phyloP scores from a whole-genome alignment of 2,888 invertebrate genomes.

The Bunonema sp. region DNA sequence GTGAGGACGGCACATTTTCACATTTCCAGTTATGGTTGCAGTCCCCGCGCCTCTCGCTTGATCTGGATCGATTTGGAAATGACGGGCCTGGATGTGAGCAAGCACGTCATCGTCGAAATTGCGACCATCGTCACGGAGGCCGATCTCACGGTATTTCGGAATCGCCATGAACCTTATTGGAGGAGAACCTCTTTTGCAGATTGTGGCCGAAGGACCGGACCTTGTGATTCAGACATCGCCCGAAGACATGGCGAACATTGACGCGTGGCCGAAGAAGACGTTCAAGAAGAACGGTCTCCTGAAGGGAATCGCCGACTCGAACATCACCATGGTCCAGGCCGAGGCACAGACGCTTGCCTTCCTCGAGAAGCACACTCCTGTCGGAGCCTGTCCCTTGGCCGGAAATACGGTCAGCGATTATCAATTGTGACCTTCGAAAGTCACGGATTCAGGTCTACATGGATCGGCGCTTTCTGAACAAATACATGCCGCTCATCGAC shows the following conservation, averaged over 20 bases:
- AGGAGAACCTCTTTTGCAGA: too few species aligned
- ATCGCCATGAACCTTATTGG: too few species aligned
- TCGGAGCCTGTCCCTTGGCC: slow-evolving; percentile 45
- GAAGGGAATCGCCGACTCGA: slow-evolving; percentile 59
- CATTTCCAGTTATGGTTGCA: too few species aligned
- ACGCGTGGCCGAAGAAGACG: slow-evolving; percentile 64
- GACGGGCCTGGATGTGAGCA: slow-evolving; percentile 58
- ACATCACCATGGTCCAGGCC: slow-evolving; percentile 56
- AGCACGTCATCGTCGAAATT: slow-evolving; percentile 69
- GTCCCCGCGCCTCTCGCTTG: too few species aligned
- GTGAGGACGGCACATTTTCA: too few species aligned
- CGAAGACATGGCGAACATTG: slow-evolving; percentile 60
- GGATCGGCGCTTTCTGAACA: slow-evolving; percentile 40
- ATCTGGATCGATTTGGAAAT: slow-evolving; percentile 51
- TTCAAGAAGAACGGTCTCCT: slow-evolving; percentile 71
- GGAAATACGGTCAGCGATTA: slow-evolving; percentile 38
- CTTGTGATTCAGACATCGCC: slow-evolving; percentile 64
- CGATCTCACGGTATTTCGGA: slow-evolving; percentile 13
- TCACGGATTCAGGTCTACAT: slow-evolving; percentile 7
- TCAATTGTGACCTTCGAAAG: neutral
- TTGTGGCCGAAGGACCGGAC: too few species aligned
- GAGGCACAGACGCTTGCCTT: slow-evolving; percentile 61
- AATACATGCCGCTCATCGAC: slow-evolving; percentile 66
- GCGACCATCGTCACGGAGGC: slow-evolving; percentile 70
- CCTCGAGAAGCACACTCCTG: slow-evolving; percentile 53